Conservation (phyloP, 2,113 vertebrate species). For the Ceyx cyanopectus region DNA sequence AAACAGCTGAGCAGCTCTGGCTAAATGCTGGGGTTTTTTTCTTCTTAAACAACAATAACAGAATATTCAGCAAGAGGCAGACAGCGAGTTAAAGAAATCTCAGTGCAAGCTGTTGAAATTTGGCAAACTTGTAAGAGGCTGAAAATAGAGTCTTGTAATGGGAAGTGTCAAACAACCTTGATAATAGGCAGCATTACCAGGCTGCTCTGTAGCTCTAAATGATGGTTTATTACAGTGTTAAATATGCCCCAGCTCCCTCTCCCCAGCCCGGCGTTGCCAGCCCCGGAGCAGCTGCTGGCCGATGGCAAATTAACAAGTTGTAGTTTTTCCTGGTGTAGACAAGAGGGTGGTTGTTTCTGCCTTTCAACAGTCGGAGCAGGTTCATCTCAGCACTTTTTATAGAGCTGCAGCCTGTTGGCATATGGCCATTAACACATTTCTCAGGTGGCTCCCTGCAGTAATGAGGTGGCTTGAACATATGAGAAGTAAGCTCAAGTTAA, state of each 20-base stretch:
- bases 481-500: background rate
- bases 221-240: conserved; percentile 62
- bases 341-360: conserved; percentile 54
- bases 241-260: conserved; percentile 48
- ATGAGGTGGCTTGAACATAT: conserved; percentile 20
- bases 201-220: conserved; percentile 60
- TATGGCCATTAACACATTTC: conserved; percentile 61
- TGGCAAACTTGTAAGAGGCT: conserved; percentile 48
- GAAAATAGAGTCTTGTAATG: conserved; percentile 63
- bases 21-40: background rate
- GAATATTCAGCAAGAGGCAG: conserved; percentile 47
- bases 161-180: conserved; percentile 66
- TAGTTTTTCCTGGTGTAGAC: conserved; percentile 49
- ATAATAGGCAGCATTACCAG: conserved; percentile 65
- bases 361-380: conserved; percentile 52
- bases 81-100: conserved; percentile 35
- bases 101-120: conserved; percentile 51
- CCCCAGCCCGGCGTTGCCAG: conserved; percentile 43
- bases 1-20: conserved; percentile 41
- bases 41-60: conserved; percentile 27
- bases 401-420: conserved; percentile 2
- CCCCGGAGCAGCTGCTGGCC: conserved; percentile 43
- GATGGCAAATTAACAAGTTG: conserved; percentile 63
- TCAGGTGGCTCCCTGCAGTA: conserved; percentile 52
- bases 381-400: conserved; percentile 31